phyloP scores from a whole-genome alignment of 2,888 invertebrate species.

The Cephus pulcher region DNA sequence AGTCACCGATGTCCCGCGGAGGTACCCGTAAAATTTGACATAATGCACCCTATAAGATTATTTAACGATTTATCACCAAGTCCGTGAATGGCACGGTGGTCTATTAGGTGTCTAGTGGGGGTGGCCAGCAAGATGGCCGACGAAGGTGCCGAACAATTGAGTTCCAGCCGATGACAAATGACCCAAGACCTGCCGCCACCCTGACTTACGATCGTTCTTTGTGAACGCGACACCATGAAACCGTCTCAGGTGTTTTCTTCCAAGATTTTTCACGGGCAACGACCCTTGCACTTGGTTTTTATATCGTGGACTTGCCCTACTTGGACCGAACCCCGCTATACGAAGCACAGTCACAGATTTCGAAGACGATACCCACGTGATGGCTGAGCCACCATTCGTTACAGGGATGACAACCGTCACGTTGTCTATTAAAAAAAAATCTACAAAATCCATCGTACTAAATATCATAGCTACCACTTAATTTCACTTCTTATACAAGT shows the following conservation, averaged over 20 bases:
- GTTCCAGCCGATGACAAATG: constrained; percentile 59
- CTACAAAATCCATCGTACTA: neutral
- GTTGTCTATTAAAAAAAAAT: neutral
- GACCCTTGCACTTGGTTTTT: constrained; percentile 5
- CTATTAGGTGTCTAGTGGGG: constrained; percentile 47
- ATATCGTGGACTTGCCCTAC: neutral
- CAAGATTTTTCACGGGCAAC: constrained; percentile 34
- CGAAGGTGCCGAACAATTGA: constrained; percentile 52
- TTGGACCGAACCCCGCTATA: neutral
- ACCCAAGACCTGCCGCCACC: constrained; percentile 42
- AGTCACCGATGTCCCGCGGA: constrained; percentile 21
- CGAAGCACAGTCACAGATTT: neutral
- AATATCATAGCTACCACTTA: neutral
- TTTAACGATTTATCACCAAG: constrained; percentile 58
- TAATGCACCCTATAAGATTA: constrained; percentile 58
- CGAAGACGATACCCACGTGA: neutral
- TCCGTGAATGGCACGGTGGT: constrained; percentile 47
- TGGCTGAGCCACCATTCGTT: neutral
- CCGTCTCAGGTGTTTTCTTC: constrained; percentile 43
- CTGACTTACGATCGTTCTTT: constrained; percentile 48
- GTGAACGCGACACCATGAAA: constrained; percentile 38
- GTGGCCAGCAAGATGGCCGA: constrained; percentile 50
- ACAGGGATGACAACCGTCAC: neutral
- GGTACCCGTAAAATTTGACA: constrained; percentile 51
- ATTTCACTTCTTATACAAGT: neutral